Conservation (phyloP, 2,113 vertebrate species). For the Prochilodus magdalenae region DNA sequence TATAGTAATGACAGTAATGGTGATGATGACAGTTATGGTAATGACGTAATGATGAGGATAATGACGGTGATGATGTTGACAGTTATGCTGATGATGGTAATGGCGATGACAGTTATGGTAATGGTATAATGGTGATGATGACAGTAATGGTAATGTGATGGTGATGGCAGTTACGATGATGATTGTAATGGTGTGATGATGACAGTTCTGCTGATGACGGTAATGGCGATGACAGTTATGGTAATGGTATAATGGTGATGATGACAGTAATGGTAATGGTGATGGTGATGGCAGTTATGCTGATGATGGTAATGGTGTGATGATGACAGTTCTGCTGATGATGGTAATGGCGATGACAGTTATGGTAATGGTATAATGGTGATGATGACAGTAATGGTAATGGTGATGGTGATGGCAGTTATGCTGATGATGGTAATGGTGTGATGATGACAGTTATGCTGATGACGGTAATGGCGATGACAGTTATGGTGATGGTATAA, state of each 20-base stretch:
- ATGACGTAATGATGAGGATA: not conserved
- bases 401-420: not conserved
- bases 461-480: not conserved
- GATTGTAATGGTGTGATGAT: not conserved
- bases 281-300: too few relatives aligned
- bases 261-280: too few relatives aligned
- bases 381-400: not conserved
- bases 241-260: not conserved
- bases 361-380: not conserved
- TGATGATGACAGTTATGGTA: not conserved
- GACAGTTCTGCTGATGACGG: too few relatives aligned
- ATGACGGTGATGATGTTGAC: not conserved
- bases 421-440: not conserved
- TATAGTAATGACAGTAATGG: too few relatives aligned
- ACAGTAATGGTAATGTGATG: not conserved
- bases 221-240: not conserved
- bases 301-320: not conserved
- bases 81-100: not conserved
- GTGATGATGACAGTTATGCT: not conserved
- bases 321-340: too few relatives aligned
- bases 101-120: not conserved
- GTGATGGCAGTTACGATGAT: not conserved
- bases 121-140: not conserved
- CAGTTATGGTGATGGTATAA: not conserved
- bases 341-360: too few relatives aligned